Evolutionary conservation across 2,888 invertebrate genomes (phyloP).

Genomic region (Onchidella celtica): DNA sequence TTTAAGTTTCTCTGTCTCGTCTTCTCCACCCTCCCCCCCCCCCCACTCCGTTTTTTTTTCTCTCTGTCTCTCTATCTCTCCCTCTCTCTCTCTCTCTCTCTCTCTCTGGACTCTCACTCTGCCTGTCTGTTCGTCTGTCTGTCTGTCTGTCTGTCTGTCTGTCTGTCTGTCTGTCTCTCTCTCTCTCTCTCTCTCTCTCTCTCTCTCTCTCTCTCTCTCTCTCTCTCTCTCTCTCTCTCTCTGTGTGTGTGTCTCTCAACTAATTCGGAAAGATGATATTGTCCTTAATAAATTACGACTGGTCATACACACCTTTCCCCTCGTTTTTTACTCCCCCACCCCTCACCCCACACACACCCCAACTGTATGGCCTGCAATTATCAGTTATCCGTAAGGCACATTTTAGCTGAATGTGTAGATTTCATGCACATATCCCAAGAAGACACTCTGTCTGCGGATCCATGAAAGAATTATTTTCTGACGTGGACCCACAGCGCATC

Average conservation of each 20-base stretch:
- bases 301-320: background rate
- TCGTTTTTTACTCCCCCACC: background rate
- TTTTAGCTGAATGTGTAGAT: no score
- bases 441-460: no score
- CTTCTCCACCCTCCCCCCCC: background rate
- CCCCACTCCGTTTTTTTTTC: background rate
- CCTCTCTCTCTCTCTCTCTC: background rate
- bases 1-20: background rate
- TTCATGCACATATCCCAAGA: no score
- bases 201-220: background rate
- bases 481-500: no score
- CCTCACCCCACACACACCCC: background rate
- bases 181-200: conserved; percentile 5
- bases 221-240: background rate
- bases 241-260: background rate
- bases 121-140: no score
- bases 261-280: background rate
- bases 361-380: no score
- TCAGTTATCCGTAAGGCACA: no score
- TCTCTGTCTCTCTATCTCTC: background rate
- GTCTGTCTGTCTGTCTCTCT: conserved; percentile 3
- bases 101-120: background rate
- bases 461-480: no score
- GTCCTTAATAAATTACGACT: background rate
- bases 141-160: background rate